Evolutionary conservation across 2,113 vertebrate genomes (phyloP), one percentile per base, ranked within the genome.

Genomic region (Sialia sialis): DNA sequence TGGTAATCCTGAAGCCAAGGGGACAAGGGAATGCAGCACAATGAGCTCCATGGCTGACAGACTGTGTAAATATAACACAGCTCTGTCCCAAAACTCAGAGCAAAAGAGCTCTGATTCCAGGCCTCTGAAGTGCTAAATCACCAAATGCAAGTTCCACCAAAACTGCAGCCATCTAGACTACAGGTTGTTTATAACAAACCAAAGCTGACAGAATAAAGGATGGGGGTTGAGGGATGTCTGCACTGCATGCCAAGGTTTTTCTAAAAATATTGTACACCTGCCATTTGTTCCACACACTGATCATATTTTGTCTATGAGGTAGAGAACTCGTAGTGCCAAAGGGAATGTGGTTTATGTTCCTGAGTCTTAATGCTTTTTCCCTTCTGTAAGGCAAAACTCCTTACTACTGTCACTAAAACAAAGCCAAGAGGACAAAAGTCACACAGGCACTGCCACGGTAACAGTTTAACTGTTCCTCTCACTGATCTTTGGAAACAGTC

Each of bases 211-310:
- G 82, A 81, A 76, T 82, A 77, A 96, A 90, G 68, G 68, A 80
- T 80, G 83, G 68, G 64, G 43, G 59, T 22, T 88, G 87, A 93
- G 73, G 82, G 79, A 19, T 19, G 79, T 64, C 94, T 82, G 83
- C 34, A 8, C 39, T 63, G 56, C 60, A 82, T 0, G 66, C 97
- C 96, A 97, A 97, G 94, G 79, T 93, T 97, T 96, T 87, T 97
- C 97, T 97, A 98, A 98, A 98, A 98, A 98, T 98, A 98, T 97
- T 95, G 97, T 92, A 97, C 95, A 97, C 97, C 96, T 97, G 97
- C 96, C 97, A 93, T 94, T 86, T 49, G 39, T 95, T 97, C 77
- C 26, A 7, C 96, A 95, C 95, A 89, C 95, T 84, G 96, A 97
- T 96, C 97, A 96, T 98, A 97, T 94, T 98, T 98, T 97, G 94